A percentile compares a stretch with the other conserved stretches of the same genome.
These are phyloP conservation scores for Troides oblongomaculatus DNA, from an alignment of 2,888 invertebrate species.

Conservation along the genomic window DNA sequence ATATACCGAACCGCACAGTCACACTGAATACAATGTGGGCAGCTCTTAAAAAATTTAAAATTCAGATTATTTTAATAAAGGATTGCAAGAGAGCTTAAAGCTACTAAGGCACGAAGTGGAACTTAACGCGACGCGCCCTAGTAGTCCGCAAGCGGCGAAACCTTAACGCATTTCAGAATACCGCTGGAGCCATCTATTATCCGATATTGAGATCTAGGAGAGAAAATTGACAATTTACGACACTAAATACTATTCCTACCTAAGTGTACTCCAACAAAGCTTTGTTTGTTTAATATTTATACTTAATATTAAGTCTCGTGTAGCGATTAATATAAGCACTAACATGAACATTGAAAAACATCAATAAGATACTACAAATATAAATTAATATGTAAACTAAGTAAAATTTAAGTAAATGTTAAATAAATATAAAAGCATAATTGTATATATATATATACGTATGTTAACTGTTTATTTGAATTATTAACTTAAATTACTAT, in stretches of 20 bases:
- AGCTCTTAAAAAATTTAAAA: neutral
- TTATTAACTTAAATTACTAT: no score
- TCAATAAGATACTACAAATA: no score
- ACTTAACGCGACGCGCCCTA: neutral
- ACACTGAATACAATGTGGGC: slow-evolving; percentile 1
- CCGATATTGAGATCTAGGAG: neutral
- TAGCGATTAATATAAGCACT: no score
- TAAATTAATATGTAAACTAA: no score
- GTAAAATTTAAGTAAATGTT: no score
- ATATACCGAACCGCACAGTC: neutral
- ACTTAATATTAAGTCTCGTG: neutral
- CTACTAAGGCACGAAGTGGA: neutral
- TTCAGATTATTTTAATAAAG: neutral
- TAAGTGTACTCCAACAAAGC: no score
- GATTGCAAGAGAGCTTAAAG: neutral
- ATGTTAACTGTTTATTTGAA: no score
- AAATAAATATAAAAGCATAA: no score
- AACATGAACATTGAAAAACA: no score
- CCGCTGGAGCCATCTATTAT: neutral
- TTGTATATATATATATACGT: no score
- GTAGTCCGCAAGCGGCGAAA: neutral
- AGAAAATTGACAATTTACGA: neutral
- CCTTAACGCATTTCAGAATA: neutral
- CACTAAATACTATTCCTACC: neutral
- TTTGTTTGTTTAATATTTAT: neutral